Conservation (phyloP, 2,797 vertebrate genomes). For the Synanceia verrucosa region DNA sequence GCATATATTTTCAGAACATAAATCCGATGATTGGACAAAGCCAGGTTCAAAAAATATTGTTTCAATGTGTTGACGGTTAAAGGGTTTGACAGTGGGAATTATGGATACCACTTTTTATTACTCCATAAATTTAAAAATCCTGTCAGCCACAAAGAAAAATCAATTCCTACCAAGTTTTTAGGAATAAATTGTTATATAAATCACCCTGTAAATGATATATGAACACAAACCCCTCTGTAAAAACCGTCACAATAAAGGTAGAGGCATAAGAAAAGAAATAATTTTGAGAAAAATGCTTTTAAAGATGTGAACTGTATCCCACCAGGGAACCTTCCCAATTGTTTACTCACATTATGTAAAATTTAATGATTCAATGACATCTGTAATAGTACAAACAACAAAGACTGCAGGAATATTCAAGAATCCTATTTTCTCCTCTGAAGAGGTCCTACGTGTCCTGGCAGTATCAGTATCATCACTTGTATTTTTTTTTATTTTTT, state of each 20-base stretch:
- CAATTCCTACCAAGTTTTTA: neutral
- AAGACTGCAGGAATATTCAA: constrained; percentile 17
- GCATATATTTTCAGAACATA: neutral
- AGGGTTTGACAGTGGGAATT: neutral
- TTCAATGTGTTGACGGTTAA: neutral
- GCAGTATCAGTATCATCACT: constrained; percentile 50
- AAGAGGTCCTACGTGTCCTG: constrained; percentile 30
- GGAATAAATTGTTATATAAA: neutral
- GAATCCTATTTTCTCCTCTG: constrained; percentile 38
- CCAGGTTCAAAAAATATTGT: neutral
- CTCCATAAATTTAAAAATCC: neutral
- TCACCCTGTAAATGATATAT: neutral
- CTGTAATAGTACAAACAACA: constrained; percentile 24
- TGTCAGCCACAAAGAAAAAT: neutral
- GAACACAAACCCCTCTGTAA: neutral
- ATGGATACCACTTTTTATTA: neutral
- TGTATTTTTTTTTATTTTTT: constrained; percentile 37
- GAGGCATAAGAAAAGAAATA: neutral
- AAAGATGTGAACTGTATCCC: too few relatives aligned
- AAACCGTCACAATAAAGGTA: neutral
- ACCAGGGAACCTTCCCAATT: neutral
- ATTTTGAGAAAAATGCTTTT: neutral
- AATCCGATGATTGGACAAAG: neutral
- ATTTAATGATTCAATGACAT: constrained; percentile 24
- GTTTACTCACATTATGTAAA: neutral